These are phyloP conservation scores for Rhineura floridana DNA, from an alignment of 2,113 vertebrate genomes.

Conservation along the genomic window DNA sequence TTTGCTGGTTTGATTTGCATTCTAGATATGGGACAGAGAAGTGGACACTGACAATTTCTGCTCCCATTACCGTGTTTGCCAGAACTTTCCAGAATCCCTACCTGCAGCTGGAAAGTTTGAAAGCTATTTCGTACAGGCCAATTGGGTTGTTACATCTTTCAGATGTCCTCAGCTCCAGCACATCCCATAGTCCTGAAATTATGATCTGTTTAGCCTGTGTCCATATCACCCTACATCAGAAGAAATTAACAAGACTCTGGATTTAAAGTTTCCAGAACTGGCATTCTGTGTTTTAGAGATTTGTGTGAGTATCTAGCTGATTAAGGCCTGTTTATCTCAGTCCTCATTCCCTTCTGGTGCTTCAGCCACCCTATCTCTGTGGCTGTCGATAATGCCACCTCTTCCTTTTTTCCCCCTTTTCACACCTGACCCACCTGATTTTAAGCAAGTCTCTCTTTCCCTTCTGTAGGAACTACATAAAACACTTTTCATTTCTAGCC, in stretches of 20 bases:
- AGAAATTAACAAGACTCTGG: constrained; percentile 34
- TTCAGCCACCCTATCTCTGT: constrained; percentile 50
- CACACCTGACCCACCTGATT: constrained; percentile 52
- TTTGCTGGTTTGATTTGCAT: too few species aligned
- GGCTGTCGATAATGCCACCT: constrained; percentile 46
- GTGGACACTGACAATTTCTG: too few species aligned
- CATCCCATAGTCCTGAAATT: background rate
- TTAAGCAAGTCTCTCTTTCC: constrained; percentile 41
- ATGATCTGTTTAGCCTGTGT: constrained; percentile 6
- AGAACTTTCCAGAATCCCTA: too few species aligned
- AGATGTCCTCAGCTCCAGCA: background rate
- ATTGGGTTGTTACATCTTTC: background rate
- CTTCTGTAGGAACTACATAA: constrained; percentile 47
- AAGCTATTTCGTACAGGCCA: background rate
- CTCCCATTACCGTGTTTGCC: too few species aligned
- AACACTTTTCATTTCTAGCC: constrained; percentile 37
- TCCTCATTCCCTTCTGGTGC: constrained; percentile 7
- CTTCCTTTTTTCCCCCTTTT: constrained; percentile 5
- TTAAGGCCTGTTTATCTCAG: constrained; percentile 51
- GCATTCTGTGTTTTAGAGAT: constrained; percentile 36
- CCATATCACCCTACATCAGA: constrained; percentile 26
- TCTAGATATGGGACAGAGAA: too few species aligned
- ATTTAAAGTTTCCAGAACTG: constrained; percentile 48
- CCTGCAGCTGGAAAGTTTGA: background rate
- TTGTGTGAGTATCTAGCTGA: constrained; percentile 40